Evolutionary conservation across 2,888 invertebrate genomes (phyloP), one percentile per base, ranked within the genome.

Genomic region (Zootermopsis nevadensis): DNA sequence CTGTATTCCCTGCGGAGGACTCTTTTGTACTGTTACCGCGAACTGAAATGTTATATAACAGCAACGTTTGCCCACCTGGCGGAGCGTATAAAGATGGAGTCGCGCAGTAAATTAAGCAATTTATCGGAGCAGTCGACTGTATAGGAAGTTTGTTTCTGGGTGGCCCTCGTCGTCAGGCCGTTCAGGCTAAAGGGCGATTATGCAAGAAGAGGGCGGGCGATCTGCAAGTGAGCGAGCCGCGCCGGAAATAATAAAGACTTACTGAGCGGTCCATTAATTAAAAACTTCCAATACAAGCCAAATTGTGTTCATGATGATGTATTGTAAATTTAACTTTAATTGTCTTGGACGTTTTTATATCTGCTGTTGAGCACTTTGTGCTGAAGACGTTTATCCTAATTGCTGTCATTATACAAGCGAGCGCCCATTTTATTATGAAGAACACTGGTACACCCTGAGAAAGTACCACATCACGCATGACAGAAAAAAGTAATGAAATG

Each of bases 241-340:
- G 66, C 69, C 69, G 69, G 69, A 69, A 69, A 33, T 69, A 31
- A 69, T 69, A 31, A 69, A 69, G 69, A 19, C 33, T 4, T 69
- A 69, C 69, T 69, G 69, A 22, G 69, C 33, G 8, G 19, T 33
- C 69, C 31, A 69, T 69, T 69, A 69, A 69, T 69, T 69, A 69
- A 31, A 33, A 66, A 66, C 66, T 66, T 66, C 66, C 66, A 66
- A 69, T 69, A 69, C 69, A 31, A 69, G 31, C 31, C 33, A 69
- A 69, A 69, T 69, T 69, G 69, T 69, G 69, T 31, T 31, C 69
- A 33, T 31, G 69, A 77, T 77, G 55, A 77, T 55, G 77, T 53
- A 77, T 77, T 77, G 55, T 77, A 55, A 77, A 77, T 77, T 77
- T 77, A 77, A 55, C 53, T 77, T 24, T 55, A 77, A 77, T 53